These are phyloP conservation scores for Callocephalon fimbriatum DNA, from an alignment of 2,113 vertebrate genomes.

Conservation along the genomic window DNA sequence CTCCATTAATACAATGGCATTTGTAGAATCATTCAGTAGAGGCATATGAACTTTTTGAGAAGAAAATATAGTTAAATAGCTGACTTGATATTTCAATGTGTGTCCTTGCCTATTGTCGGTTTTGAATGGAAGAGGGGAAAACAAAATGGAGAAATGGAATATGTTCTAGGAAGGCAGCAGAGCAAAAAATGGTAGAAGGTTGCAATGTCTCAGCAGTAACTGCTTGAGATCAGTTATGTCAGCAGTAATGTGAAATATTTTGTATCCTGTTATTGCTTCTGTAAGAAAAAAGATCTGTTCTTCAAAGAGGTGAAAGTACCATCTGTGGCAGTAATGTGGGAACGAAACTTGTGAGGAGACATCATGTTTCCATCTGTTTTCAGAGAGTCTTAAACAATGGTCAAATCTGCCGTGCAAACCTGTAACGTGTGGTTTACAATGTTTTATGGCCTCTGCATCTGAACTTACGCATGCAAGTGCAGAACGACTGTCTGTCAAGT, in stretches of 20 bases:
- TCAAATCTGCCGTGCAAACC: slow-evolving; percentile 17
- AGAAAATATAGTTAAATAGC: background rate
- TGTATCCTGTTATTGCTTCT: slow-evolving; percentile 25
- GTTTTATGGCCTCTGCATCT: slow-evolving; percentile 45
- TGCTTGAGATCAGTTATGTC: slow-evolving; percentile 19
- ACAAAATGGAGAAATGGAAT: background rate
- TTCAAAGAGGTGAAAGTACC: slow-evolving; percentile 33
- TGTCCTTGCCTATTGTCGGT: background rate
- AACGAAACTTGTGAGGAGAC: slow-evolving; percentile 15
- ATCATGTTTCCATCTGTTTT: slow-evolving; percentile 61
- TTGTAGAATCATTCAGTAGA: background rate
- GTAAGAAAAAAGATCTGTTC: background rate
- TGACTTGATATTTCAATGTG: background rate
- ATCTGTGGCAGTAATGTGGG: slow-evolving; percentile 19
- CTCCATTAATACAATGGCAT: background rate
- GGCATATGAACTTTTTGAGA: background rate
- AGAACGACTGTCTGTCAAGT: background rate
- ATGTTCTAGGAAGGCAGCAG: background rate
- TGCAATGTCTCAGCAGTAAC: background rate
- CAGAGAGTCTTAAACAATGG: slow-evolving; percentile 45
- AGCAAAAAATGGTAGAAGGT: background rate
- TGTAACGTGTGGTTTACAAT: slow-evolving; percentile 9
- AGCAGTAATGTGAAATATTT: slow-evolving; percentile 30
- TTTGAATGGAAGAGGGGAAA: background rate
- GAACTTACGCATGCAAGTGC: background rate